Evolutionary conservation across 2,888 invertebrate genomes (phyloP).

Genomic region (Horisme vitalbata): DNA sequence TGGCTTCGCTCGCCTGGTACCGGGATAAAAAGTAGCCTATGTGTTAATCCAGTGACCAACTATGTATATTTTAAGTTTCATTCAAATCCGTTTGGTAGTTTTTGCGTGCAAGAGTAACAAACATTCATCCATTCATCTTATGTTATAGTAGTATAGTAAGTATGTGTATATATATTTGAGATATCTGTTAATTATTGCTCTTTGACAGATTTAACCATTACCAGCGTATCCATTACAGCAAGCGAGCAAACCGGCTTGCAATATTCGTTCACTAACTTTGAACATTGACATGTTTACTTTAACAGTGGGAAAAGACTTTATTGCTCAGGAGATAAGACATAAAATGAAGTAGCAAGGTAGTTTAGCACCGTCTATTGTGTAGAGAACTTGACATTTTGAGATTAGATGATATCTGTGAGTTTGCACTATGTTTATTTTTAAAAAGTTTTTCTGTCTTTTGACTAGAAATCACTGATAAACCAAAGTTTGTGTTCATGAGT

Average conservation of each 20-base stretch:
- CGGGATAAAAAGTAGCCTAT: too few species aligned
- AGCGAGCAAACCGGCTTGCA: slow-evolving; percentile 42
- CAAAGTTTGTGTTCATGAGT: too few species aligned
- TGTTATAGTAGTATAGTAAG: too few species aligned
- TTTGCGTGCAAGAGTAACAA: too few species aligned
- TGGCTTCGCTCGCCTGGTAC: too few species aligned
- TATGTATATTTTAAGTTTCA: too few species aligned
- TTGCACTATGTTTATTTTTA: background rate
- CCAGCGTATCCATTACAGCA: slow-evolving; percentile 37
- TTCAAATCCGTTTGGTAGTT: too few species aligned
- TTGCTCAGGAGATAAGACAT: slow-evolving; percentile 16
- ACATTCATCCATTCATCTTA: too few species aligned
- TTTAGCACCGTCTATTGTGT: slow-evolving; percentile 25
- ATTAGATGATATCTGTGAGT: slow-evolving; percentile 1
- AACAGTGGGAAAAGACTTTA: slow-evolving; percentile 27
- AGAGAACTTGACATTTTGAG: slow-evolving; percentile 42
- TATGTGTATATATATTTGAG: too few species aligned
- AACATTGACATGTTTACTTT: slow-evolving; percentile 34
- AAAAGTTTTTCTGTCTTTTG: too few species aligned
- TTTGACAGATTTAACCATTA: slow-evolving; percentile 12
- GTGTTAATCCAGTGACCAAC: too few species aligned
- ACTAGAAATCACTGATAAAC: too few species aligned
- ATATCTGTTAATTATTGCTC: background rate
- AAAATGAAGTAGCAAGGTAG: slow-evolving; percentile 18
- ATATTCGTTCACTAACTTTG: slow-evolving; percentile 45